Evolutionary conservation across 2,888 invertebrate species (phyloP).

Genomic region (Elegia similella): DNA sequence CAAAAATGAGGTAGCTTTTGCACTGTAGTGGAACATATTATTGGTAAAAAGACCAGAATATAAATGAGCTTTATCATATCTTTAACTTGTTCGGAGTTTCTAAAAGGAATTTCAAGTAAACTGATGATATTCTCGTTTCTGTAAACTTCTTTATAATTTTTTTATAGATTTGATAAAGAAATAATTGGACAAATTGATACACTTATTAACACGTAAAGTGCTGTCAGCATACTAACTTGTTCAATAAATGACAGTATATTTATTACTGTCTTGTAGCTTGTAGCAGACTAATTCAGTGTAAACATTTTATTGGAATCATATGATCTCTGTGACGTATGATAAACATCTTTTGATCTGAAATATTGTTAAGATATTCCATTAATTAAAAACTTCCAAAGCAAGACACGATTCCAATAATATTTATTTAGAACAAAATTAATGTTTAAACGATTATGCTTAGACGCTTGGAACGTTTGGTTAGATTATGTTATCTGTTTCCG

Average conservation of each 20-base stretch:
- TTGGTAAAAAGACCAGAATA: too few relatives aligned
- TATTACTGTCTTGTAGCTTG: conserved; percentile 8
- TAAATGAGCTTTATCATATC: too few relatives aligned
- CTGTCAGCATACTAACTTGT: neutral
- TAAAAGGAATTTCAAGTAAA: too few relatives aligned
- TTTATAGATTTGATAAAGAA: too few relatives aligned
- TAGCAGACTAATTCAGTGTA: conserved; percentile 1
- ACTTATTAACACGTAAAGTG: neutral
- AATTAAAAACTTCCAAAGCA: neutral
- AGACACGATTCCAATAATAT: neutral
- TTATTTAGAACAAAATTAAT: neutral
- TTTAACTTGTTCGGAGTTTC: too few relatives aligned
- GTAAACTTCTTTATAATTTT: too few relatives aligned
- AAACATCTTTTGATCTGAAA: conserved; percentile 6
- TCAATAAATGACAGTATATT: neutral
- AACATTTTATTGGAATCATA: neutral
- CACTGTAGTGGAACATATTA: too few relatives aligned
- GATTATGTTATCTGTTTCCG: neutral
- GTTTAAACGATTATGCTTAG: neutral
- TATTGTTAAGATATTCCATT: neutral
- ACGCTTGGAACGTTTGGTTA: neutral
- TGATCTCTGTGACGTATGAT: neutral
- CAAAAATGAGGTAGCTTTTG: too few relatives aligned
- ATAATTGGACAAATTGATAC: neutral
- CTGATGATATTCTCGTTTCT: too few relatives aligned